Conservation (phyloP, 2,888 invertebrate genomes). For the Apodemia duryi region DNA sequence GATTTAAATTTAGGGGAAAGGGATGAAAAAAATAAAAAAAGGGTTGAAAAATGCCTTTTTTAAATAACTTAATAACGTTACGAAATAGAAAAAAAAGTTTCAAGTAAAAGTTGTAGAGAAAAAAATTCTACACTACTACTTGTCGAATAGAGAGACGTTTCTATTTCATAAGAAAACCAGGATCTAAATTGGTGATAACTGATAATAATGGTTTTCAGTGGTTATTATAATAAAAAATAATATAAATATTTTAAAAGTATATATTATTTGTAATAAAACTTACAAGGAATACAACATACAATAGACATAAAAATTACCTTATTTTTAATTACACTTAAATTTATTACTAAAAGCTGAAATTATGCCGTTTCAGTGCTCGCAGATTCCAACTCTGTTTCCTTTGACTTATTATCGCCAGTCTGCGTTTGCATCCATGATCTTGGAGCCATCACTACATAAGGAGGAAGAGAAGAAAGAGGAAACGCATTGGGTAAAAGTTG, state of each 20-base stretch:
- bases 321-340: neutral
- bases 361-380: conserved; percentile 30
- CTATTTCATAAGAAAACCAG: no score
- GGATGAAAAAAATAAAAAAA: no score
- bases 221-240: no score
- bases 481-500: conserved; percentile 54
- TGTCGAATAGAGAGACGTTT: no score
- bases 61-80: no score
- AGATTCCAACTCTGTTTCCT: conserved; percentile 34
- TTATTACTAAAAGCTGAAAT: neutral
- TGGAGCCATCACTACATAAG: conserved; percentile 63
- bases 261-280: conserved; percentile 7
- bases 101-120: no score
- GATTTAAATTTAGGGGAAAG: no score
- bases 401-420: conserved; percentile 29
- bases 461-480: conserved; percentile 57
- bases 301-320: neutral
- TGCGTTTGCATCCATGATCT: conserved; percentile 50
- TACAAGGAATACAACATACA: neutral
- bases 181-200: no score
- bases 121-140: no score
- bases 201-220: no score
- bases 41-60: no score
- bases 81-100: no score
- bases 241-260: neutral